Evolutionary conservation across 1,140 invertebrate species (phyloP), one percentile per base, ranked within the genome.

Genomic region (Chrysoperla carnea): DNA sequence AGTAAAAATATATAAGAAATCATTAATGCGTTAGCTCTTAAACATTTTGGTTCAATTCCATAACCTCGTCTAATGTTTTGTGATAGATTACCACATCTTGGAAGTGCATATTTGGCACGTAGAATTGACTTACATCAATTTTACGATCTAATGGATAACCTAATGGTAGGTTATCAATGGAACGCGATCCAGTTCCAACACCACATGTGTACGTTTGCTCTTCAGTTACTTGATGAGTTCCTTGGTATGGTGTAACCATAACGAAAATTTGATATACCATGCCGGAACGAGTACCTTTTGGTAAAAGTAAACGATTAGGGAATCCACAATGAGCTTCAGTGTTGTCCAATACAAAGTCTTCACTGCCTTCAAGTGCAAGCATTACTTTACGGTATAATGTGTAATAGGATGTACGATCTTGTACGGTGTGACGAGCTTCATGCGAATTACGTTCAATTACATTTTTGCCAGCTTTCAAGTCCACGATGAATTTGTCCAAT

Each of bases 401-500:
- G 33, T 63, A 56, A 48, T 73, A 68, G n/a, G 73, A 71, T 39
- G 73, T 67, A 40, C 69, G 75, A 51, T 83, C 79, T 35, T 67
- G 62, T 45, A 70, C 66, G 45, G 68, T 74, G 46, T 66, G 66
- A 45, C 66, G 62, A 50, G 76, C 75, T n/a, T 84, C 71, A 9
- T 67, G 64, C 6, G 79, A 82, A 46, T 67, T 69, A 40, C 81
- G 73, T 33, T 67, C 61, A 44, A 85, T 69, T 35, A 67, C 60
- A 54, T 81, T 84, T 43, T 74, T 63, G 39, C 81, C 81, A 44
- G 69, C 59, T 6, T 59, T 56, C 33, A 86, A 59, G 42, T 73
- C 67, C 51, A 72, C 70, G 28, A 69, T 50, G 58, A 81, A 84
- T 53, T 70, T 72, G 50, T 85, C 81, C 27, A 84, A 57, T 56